These are phyloP conservation scores for Sprattus sprattus DNA, from an alignment of 2,113 vertebrate species.

Conservation along the genomic window DNA sequence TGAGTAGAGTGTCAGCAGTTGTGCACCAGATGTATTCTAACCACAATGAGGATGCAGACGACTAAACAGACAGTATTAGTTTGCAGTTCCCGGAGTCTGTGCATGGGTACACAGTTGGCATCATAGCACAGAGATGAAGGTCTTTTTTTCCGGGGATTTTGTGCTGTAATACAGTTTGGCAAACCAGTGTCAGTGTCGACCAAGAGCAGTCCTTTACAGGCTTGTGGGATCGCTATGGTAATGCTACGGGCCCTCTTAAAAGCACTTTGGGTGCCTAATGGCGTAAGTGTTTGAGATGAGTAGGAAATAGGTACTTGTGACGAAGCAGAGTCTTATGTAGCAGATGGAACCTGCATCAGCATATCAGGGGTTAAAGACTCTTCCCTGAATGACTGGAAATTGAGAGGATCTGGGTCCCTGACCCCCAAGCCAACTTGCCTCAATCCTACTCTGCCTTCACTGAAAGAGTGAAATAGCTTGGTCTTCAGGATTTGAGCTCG, in stretches of 20 bases:
- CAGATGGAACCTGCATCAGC: too few relatives aligned
- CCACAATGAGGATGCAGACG: not conserved
- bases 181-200: not conserved
- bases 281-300: not conserved
- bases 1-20: not conserved
- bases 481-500: too few relatives aligned
- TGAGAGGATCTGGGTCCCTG: too few relatives aligned
- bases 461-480: too few relatives aligned
- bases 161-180: not conserved
- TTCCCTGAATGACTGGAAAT: too few relatives aligned
- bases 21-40: not conserved
- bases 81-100: not conserved
- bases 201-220: not conserved
- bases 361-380: too few relatives aligned
- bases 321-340: not conserved
- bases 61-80: not conserved
- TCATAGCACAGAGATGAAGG: not conserved
- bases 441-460: too few relatives aligned
- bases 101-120: not conserved
- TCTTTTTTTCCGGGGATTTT: not conserved
- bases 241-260: not conserved
- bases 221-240: not conserved
- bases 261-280: not conserved
- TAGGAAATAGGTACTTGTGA: not conserved
- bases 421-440: too few relatives aligned